Evolutionary conservation across 2,888 invertebrate genomes (phyloP), one percentile per base, ranked within the genome.

Genomic region (Netelia virgata): DNA sequence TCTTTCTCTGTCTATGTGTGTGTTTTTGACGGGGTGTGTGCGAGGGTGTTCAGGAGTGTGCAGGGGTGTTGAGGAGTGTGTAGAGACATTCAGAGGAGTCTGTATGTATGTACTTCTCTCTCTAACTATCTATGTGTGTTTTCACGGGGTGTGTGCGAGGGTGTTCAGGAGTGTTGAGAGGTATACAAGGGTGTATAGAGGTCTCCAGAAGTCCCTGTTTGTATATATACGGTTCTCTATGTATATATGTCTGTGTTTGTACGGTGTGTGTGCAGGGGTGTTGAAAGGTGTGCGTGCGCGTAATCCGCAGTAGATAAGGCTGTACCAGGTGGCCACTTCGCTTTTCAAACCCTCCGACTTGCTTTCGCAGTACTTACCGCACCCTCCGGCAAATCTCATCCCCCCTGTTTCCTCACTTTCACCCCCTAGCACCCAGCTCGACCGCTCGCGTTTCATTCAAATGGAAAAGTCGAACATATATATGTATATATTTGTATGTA

Each of bases 381-480:
- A 36, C 8, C 3, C 36, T 66, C 64, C 18, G 9, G 10, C 16
- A 43, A 64, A 43, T 43, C 43, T 64, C n/a, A 50, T n/a, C n/a
- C 50, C 8, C n/a, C 41, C 18, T 18, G 18, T 61, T 43, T 73
- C 61, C 61, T 72, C 57, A 61, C 57, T 72, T 59, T 59, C 28
- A 43, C 59, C 59, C 36, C 16, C 3, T 59, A 14, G 20, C 47
- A 16, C 43, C 66, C 6, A 11, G 9, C 50, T 68, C 66, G 57
- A 59, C 18, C 41, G 11, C n/a, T n/a, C 63, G 36, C 66, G 14
- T 78, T 63, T 55, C 63, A 55, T 70, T 55, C 70, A 55, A 53
- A 55, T 11, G 55, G 16, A 64, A 78, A 78, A 78, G 20, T 41
- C 50, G 63, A 70, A 64, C 10, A 16, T 66, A 43, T 43, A 28